Conservation (phyloP, 1,140 invertebrate genomes). For the Musca vetustissima region DNA sequence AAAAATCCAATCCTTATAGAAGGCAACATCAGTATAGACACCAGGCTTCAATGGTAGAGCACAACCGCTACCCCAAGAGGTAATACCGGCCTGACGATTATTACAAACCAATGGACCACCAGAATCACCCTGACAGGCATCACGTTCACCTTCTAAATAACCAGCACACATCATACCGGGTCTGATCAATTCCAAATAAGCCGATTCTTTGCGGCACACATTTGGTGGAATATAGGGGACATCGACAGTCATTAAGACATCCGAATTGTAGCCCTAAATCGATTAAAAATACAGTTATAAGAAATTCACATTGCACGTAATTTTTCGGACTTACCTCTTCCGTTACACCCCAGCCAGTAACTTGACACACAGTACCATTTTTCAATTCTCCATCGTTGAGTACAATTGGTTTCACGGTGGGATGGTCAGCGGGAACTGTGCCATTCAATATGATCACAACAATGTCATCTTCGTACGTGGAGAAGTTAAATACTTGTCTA, state of each 20-base stretch:
- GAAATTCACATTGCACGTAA: neutral
- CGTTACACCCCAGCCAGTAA: slow-evolving; percentile 40
- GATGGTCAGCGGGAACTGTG: neutral
- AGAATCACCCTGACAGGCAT: slow-evolving; percentile 51
- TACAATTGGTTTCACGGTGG: neutral
- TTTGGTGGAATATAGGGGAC: too few relatives aligned
- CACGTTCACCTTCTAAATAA: slow-evolving; percentile 34
- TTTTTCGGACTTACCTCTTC: slow-evolving; percentile 31
- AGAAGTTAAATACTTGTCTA: slow-evolving; percentile 33
- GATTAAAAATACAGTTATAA: neutral
- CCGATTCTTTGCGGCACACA: too few relatives aligned
- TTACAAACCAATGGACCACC: slow-evolving; percentile 45
- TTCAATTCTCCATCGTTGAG: neutral
- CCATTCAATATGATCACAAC: slow-evolving; percentile 34
- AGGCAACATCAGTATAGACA: slow-evolving; percentile 66
- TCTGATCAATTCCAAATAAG: too few relatives aligned
- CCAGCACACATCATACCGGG: slow-evolving; percentile 40
- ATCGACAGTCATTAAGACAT: too few relatives aligned
- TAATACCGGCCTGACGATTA: slow-evolving; percentile 56
- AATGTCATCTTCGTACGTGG: slow-evolving; percentile 42
- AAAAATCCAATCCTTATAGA: slow-evolving; percentile 60
- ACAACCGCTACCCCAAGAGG: slow-evolving; percentile 66
- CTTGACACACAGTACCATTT: slow-evolving; percentile 28
- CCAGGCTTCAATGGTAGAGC: slow-evolving; percentile 59
- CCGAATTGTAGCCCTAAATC: neutral